Conservation (phyloP, 2,797 vertebrate species). For the Ctenochaetus hawaiiensis region DNA sequence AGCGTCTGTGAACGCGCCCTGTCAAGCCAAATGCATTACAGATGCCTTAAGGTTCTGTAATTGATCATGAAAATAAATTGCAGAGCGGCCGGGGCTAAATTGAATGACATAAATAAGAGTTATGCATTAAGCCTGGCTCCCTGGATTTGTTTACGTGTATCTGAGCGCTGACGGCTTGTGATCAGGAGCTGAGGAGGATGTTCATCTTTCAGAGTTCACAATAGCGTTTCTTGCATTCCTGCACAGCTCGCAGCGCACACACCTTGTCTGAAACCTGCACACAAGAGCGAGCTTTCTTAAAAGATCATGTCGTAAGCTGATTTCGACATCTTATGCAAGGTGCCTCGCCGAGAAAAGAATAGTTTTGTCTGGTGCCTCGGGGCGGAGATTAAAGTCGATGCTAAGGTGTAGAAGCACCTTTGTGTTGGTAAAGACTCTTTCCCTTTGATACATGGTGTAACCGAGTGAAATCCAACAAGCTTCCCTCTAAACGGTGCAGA, state of each 20-base stretch:
- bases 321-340: slow-evolving; percentile 80
- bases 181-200: slow-evolving; percentile 51
- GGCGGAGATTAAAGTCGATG: slow-evolving; percentile 75
- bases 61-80: slow-evolving; percentile 88
- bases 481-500: slow-evolving; percentile 62
- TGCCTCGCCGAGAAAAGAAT: slow-evolving; percentile 67
- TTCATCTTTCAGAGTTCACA: slow-evolving; percentile 67
- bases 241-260: slow-evolving; percentile 20
- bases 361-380: slow-evolving; percentile 61
- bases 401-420: slow-evolving; percentile 79
- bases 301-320: slow-evolving; percentile 82
- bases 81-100: slow-evolving; percentile 79
- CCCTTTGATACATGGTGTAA: slow-evolving; percentile 81
- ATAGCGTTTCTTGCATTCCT: slow-evolving; percentile 39
- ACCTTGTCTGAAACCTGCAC: slow-evolving; percentile 66
- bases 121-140: slow-evolving; percentile 72
- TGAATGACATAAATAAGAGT: slow-evolving; percentile 87
- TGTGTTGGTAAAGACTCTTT: slow-evolving; percentile 70
- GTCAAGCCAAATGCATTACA: slow-evolving; percentile 78
- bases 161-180: slow-evolving; percentile 46
- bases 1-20: slow-evolving; percentile 48
- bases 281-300: slow-evolving; percentile 69
- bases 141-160: slow-evolving; percentile 76
- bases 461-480: slow-evolving; percentile 81
- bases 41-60: slow-evolving; percentile 83